phyloP scores from a whole-genome alignment of 2,888 invertebrate genomes.

The Epinotia demarniana region DNA sequence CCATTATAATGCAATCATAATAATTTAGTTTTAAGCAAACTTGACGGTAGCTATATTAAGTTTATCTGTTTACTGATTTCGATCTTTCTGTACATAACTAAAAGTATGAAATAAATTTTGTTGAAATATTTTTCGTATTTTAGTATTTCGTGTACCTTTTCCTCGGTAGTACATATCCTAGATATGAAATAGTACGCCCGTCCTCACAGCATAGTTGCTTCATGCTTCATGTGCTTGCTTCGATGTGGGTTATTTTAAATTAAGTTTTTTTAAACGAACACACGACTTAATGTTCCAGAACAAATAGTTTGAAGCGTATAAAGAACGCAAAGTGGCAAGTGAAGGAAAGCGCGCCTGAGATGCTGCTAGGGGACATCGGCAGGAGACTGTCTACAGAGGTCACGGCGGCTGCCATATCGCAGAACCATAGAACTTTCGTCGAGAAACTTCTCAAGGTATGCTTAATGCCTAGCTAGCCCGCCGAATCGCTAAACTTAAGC shows the following conservation, averaged over 20 bases:
- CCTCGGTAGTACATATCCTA: constrained; percentile 35
- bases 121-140: constrained; percentile 54
- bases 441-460: constrained; percentile 96
- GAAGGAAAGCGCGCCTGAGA: constrained; percentile 85
- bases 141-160: constrained; percentile 51
- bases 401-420: constrained; percentile 95
- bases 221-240: constrained; percentile 61
- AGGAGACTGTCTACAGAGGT: constrained; percentile 86
- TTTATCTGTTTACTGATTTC: constrained; percentile 25
- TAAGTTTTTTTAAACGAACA: constrained; percentile 18
- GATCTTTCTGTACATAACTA: constrained; percentile 34
- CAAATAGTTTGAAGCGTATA: constrained; percentile 85
- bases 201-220: constrained; percentile 53
- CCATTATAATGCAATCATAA: not conserved
- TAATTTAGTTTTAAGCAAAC: constrained; percentile 23
- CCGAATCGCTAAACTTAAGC: too few species aligned
- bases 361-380: constrained; percentile 77
- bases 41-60: constrained; percentile 25
- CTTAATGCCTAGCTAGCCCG: not conserved
- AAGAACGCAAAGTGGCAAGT: constrained; percentile 87
- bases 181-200: constrained; percentile 18
- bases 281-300: constrained; percentile 66
- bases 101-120: constrained; percentile 52
- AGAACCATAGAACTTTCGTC: constrained; percentile 99
- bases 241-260: constrained; percentile 39